These are phyloP conservation scores for Agelaius phoeniceus DNA, from an alignment of 2,113 vertebrate species.

Conservation along the genomic window DNA sequence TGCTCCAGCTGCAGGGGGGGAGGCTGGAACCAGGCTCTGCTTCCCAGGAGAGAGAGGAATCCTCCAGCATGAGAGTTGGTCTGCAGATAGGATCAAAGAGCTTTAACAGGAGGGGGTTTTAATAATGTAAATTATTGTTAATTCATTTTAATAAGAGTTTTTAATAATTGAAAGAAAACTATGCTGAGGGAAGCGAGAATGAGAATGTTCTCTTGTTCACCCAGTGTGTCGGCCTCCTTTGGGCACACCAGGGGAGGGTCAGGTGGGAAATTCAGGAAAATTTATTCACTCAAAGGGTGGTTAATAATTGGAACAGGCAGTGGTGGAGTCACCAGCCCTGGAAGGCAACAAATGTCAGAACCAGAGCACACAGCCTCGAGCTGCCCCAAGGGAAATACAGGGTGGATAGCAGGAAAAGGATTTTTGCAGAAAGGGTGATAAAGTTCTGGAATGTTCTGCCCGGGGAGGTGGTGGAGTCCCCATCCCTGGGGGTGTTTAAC, in stretches of 20 bases:
- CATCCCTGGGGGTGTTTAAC: too few relatives aligned
- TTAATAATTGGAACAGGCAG: not conserved
- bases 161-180: not conserved
- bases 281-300: not conserved
- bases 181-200: accelerated
- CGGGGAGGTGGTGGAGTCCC: too few relatives aligned
- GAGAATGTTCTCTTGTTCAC: not conserved
- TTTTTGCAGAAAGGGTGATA: too few relatives aligned
- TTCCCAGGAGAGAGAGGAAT: not conserved
- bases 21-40: not conserved
- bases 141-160: not conserved
- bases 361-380: too few relatives aligned
- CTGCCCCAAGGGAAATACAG: too few relatives aligned
- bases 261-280: not conserved
- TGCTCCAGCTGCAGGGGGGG: not conserved
- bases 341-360: too few relatives aligned
- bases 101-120: not conserved
- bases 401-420: too few relatives aligned
- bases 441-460: too few relatives aligned
- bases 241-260: not conserved
- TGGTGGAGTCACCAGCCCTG: not conserved
- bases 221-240: accelerated
- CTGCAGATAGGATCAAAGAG: not conserved
- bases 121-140: not conserved
- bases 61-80: not conserved